These are phyloP conservation scores for Dysmachus trigonus DNA, from an alignment of 2,888 invertebrate genomes.

Conservation along the genomic window DNA sequence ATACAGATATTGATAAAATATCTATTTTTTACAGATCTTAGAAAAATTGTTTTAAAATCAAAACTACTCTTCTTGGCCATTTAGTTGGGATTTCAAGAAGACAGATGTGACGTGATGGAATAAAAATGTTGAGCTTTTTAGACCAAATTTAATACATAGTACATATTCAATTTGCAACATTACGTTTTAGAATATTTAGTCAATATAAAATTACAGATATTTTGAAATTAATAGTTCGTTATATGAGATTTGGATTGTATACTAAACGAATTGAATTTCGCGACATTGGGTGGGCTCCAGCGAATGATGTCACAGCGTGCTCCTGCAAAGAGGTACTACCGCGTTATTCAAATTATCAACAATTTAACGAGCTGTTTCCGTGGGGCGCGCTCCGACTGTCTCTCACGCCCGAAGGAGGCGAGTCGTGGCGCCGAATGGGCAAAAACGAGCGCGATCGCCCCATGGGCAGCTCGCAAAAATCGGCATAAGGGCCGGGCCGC, in stretches of 20 bases:
- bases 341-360: background rate
- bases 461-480: background rate
- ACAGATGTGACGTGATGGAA: too few relatives aligned
- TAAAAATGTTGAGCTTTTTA: too few relatives aligned
- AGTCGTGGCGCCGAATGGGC: background rate
- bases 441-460: background rate
- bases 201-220: too few relatives aligned
- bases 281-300: background rate
- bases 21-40: too few relatives aligned
- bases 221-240: background rate
- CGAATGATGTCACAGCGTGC: background rate
- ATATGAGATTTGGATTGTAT: background rate
- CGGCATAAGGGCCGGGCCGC: background rate
- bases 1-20: too few relatives aligned
- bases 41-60: too few relatives aligned
- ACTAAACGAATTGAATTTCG: background rate
- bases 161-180: too few relatives aligned
- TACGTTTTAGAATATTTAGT: too few relatives aligned
- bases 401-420: background rate
- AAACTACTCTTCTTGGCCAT: too few relatives aligned
- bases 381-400: background rate
- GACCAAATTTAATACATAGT: too few relatives aligned
- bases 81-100: too few relatives aligned
- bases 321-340: background rate
- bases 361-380: background rate